Percentiles rank a stretch among this genome's conserved stretches.
These are phyloP conservation scores for Heliconius charithonia DNA, from an alignment of 2,888 invertebrate species.

Conservation along the genomic window DNA sequence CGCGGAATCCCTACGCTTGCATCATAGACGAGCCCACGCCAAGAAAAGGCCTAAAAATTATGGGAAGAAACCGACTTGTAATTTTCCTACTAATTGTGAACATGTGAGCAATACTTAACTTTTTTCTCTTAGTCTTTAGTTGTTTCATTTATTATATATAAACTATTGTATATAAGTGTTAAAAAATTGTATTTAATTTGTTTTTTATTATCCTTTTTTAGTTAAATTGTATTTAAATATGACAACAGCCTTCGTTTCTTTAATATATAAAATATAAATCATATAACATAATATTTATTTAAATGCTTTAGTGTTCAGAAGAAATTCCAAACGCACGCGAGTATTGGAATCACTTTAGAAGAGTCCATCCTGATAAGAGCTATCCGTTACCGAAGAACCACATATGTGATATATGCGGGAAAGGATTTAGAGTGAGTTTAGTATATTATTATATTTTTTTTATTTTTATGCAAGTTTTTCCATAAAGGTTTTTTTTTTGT, in stretches of 20 bases:
- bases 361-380: constrained; percentile 70
- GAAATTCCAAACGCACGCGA: constrained; percentile 68
- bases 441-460: too few species aligned
- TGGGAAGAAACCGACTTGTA: constrained; percentile 60
- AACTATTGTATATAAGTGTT: too few species aligned
- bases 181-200: too few species aligned
- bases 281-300: neutral
- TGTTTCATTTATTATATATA: too few species aligned
- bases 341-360: constrained; percentile 75
- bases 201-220: too few species aligned
- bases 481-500: too few species aligned
- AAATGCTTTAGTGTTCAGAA: constrained; percentile 63
- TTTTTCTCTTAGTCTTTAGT: too few species aligned
- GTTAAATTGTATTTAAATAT: too few species aligned
- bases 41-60: constrained; percentile 68
- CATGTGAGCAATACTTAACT: constrained; percentile 57
- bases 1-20: constrained; percentile 65
- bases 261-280: neutral
- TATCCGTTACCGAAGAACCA: constrained; percentile 76
- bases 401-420: constrained; percentile 76
- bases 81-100: constrained; percentile 67
- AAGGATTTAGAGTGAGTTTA: constrained; percentile 68
- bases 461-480: too few species aligned
- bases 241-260: too few species aligned
- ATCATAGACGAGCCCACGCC: constrained; percentile 69